Evolutionary conservation across 2,797 vertebrate genomes (phyloP).

Genomic region (Graptemys geographica): DNA sequence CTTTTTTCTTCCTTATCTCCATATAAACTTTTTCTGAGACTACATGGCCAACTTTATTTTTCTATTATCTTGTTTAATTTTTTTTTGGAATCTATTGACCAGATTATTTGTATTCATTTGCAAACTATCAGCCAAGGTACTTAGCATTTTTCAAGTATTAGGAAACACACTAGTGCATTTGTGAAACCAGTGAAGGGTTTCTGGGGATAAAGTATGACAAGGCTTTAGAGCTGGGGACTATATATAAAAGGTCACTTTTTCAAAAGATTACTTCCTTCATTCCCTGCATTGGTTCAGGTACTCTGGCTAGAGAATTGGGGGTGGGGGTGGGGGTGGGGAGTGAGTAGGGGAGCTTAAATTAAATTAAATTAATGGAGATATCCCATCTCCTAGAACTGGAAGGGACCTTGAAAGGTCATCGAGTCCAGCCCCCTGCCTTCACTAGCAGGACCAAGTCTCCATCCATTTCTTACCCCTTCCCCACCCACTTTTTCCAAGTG

Average conservation of each 20-base stretch:
- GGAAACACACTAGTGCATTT: constrained; percentile 64
- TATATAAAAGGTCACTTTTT: background rate
- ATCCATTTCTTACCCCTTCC: background rate
- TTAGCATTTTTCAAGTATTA: constrained; percentile 33
- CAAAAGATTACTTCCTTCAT: constrained; percentile 7
- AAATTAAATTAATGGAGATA: too few species aligned
- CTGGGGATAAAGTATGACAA: constrained; percentile 33
- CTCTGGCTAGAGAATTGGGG: background rate
- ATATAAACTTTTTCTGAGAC: constrained; percentile 35
- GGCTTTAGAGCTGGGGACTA: constrained; percentile 15
- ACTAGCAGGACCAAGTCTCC: background rate
- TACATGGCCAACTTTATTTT: constrained; percentile 14
- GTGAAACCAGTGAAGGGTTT: constrained; percentile 51
- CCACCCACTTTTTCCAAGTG: background rate
- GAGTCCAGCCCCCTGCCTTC: too few species aligned
- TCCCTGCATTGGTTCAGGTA: background rate
- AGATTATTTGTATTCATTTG: constrained; percentile 15
- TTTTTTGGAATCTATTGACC: constrained; percentile 16
- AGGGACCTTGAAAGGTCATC: too few species aligned
- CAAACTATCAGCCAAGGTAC: constrained; percentile 36
- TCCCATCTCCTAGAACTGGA: too few species aligned
- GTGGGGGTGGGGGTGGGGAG: too few species aligned
- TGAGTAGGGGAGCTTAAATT: background rate
- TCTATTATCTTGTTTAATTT: background rate
- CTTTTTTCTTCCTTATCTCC: constrained; percentile 10